phyloP scores from a whole-genome alignment of 2,797 vertebrate genomes.

The Nyctibius grandis region DNA sequence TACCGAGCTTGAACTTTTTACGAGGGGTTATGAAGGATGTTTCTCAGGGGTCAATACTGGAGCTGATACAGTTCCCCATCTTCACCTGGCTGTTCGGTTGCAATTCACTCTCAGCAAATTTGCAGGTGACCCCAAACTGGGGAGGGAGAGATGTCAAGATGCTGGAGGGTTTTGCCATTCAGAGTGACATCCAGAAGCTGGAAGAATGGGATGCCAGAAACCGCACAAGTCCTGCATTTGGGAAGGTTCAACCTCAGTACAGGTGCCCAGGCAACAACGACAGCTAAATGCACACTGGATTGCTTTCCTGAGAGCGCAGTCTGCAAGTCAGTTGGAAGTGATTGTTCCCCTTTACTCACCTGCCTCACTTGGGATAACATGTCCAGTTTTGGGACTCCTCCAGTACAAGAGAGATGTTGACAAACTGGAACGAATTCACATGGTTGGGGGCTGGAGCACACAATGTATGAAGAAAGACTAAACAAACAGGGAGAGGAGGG shows the following conservation, averaged over 20 bases:
- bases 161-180: neutral
- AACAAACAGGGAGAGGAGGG: neutral
- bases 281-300: neutral
- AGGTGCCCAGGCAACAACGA: neutral
- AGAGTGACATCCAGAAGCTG: neutral
- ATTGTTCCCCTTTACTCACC: neutral
- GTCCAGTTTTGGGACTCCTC: neutral
- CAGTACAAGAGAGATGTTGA: neutral
- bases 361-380: neutral
- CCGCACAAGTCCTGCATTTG: neutral
- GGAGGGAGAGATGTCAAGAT: neutral
- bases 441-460: neutral
- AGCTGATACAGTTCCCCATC: neutral
- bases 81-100: neutral
- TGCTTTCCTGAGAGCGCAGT: neutral
- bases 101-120: neutral
- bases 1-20: neutral
- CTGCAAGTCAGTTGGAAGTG: neutral
- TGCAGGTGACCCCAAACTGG: neutral
- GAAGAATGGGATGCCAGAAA: neutral
- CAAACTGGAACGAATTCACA: neutral
- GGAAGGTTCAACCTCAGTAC: neutral
- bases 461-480: neutral
- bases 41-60: neutral
- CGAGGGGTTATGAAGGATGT: neutral